Evolutionary conservation across 2,113 vertebrate genomes (phyloP), one percentile per base, ranked within the genome.

Genomic region (Silurus meridionalis): DNA sequence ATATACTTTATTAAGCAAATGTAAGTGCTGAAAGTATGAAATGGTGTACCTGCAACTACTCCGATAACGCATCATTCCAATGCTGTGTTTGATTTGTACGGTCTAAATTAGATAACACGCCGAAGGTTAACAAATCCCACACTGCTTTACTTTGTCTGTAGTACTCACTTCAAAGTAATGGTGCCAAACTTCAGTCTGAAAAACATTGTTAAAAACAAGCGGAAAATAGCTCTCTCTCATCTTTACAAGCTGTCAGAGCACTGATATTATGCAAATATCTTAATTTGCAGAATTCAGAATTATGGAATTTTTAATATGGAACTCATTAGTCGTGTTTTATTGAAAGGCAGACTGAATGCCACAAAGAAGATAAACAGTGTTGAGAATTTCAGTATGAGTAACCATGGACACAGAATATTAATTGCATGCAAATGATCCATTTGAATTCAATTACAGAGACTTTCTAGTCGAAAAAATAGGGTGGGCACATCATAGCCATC

Each of bases 251-350:
- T 88, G 85, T 88, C 90, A 58, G 83, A 86, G 91, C 89, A 92
- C 93, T 91, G 91, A 93, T 91, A 89, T 92, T 92, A 93, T 90
- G 94, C 93, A 93, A 94, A 94, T 93, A 91, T 87, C 90, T 90
- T 89, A 89, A 90, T 89, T 63, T 87, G 90, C 87, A 91, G 91
- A 94, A 94, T 94, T 92, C 93, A 92, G 92, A 94, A 94, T 37
- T 90, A 85, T 72, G 85, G 78, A 86, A 81, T 86, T 86, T 78
- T 72, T 84, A 66, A 89, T 92, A 82, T 90, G 89, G 89, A 87
- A 92, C 92, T 94, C 92, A 93, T 95, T 95, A 95, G 91, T 74
- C 55, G 48, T 25, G 89, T 92, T 93, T 94, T 91, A 91, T 82
- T 89, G 91, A 86, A 90, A 89, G 88, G 79, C 91, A 90, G 91